Evolutionary conservation across 2,888 invertebrate genomes (phyloP), one percentile per base, ranked within the genome.

Genomic region (Metacarcinus magister): DNA sequence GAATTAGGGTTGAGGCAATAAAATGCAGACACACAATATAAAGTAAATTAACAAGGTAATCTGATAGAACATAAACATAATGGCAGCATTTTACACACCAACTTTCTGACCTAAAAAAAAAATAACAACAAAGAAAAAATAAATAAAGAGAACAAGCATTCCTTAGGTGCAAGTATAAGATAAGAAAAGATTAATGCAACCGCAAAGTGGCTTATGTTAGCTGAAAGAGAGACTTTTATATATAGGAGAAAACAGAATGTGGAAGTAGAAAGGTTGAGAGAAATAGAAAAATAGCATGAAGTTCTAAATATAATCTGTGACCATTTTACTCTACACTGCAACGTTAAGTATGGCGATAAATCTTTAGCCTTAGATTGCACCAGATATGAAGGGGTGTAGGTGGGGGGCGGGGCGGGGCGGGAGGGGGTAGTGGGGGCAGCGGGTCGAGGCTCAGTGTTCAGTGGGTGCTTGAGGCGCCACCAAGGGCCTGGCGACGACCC

Each of bases 11-110:
- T 16, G 90, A 3, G 44, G 90, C 19, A 90, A 67, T 67, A 67
- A 67, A 67, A 67, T 67, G 67, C 67, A 67, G 67, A n/a, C 67
- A n/a, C n/a, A 67, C 67, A 67, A 67, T 67, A 67, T 67, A 67
- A 67, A 67, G n/a, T 67, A 67, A 67, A 67, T 67, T 67, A 67
- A 67, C 67, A 67, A 67, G 67, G 67, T 67, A 67, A 67, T 67
- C 67, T 67, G 67, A 67, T 67, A 23, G 39, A 2, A n/a, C n/a
- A 67, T 67, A 67, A 67, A n/a, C 67, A 67, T 67, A n/a, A 67
- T n/a, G 7, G 67, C n/a, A 23, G n/a, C 16, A 67, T 67, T 67
- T 67, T 23, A 67, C 67, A 67, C 67, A 7, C 23, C 5, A 7
- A 67, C n/a, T n/a, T 3, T n/a, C n/a, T n/a, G 10, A 54, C 16